A percentile compares a stretch with the other conserved stretches of the same genome.
Evolutionary conservation across 2,797 vertebrate species (phyloP).

Genomic region (Phoxinus dragarum): DNA sequence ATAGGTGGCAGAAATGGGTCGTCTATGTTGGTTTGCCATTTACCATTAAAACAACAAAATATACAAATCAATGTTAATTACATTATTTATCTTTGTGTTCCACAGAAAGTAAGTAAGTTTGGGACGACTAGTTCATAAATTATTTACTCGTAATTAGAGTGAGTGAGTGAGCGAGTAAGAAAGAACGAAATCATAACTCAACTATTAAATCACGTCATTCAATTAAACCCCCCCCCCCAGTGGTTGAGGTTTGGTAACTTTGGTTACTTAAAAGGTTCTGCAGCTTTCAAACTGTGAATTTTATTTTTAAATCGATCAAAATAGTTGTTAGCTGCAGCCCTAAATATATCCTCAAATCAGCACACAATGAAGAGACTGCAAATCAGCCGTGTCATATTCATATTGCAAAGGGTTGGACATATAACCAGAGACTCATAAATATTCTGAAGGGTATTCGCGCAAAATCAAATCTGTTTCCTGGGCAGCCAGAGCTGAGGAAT

Average conservation of each 20-base stretch:
- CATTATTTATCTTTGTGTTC: not conserved
- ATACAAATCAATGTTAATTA: not conserved
- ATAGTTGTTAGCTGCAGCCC: not conserved
- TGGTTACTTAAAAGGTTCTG: not conserved
- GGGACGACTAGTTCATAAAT: not conserved
- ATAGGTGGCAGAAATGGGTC: not conserved
- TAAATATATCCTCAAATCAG: slow-evolving; percentile 17
- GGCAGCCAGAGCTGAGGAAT: slow-evolving; percentile 6
- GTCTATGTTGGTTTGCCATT: not conserved
- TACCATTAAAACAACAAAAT: slow-evolving; percentile 17
- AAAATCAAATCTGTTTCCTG: slow-evolving; percentile 10
- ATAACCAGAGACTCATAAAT: slow-evolving; percentile 25
- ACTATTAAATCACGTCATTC: not conserved
- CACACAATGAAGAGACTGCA: slow-evolving; percentile 2
- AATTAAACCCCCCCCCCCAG: not conserved
- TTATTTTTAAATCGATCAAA: not conserved
- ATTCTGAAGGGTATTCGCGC: slow-evolving; percentile 26
- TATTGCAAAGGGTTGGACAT: slow-evolving; percentile 9
- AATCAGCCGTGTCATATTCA: slow-evolving; percentile 12
- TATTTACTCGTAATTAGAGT: no score
- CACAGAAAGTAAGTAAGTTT: not conserved
- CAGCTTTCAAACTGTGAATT: slow-evolving; percentile 10
- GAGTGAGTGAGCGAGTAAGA: not conserved
- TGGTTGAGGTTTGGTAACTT: not conserved
- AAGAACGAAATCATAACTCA: not conserved